phyloP scores from a whole-genome alignment of 1,140 invertebrate species.

The Heliconius melpomene region DNA sequence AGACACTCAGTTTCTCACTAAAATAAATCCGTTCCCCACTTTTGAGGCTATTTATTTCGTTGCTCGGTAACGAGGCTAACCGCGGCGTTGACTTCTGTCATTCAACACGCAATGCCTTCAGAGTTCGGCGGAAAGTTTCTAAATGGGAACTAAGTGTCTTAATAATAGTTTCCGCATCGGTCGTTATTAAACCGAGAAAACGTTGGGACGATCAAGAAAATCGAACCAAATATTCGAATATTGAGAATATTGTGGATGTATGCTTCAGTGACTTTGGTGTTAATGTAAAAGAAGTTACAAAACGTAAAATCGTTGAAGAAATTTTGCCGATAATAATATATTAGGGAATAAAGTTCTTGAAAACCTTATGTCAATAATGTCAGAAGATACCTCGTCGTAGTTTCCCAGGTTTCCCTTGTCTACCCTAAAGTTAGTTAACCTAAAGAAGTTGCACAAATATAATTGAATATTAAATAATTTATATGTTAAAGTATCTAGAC shows the following conservation, averaged over 20 bases:
- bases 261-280: not conserved
- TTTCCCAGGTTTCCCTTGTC: not conserved
- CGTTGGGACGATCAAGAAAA: constrained; percentile 13
- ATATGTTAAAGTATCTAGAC: not conserved
- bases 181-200: not conserved
- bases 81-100: no score
- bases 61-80: no score
- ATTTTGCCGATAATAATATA: not conserved
- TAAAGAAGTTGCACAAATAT: no score
- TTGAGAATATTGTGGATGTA: not conserved
- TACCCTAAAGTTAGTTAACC: no score
- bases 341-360: not conserved
- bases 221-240: not conserved
- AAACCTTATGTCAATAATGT: not conserved
- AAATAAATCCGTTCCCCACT: no score
- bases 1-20: no score
- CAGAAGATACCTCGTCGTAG: not conserved
- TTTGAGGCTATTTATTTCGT: no score
- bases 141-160: no score
- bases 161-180: not conserved
- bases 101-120: no score
- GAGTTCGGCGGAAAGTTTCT: no score
- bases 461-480: not conserved
- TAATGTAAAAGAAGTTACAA: constrained; percentile 2
- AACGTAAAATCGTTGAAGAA: constrained; percentile 3